phyloP scores from a whole-genome alignment of 2,113 vertebrate genomes.

The Chunga burmeisteri region DNA sequence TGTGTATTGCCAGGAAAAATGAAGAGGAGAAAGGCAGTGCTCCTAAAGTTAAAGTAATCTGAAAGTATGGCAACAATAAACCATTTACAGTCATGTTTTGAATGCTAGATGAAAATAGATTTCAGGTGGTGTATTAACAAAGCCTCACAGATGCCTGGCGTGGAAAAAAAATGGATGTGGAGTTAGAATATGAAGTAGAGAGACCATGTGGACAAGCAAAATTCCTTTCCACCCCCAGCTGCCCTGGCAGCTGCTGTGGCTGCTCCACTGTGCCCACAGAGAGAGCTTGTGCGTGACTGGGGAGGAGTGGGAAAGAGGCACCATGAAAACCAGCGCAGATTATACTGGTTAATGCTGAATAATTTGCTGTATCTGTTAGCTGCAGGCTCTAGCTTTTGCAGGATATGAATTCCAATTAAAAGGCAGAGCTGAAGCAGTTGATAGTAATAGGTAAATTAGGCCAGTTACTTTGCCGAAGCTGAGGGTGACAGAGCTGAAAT shows the following conservation, averaged over 20 bases:
- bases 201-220: not conserved
- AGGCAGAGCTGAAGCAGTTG: not conserved
- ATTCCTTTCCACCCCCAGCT: not conserved
- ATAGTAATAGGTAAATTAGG: not conserved
- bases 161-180: not conserved
- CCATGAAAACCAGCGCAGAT: not conserved
- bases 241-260: not conserved
- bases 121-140: slow-evolving; percentile 18
- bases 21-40: slow-evolving; percentile 18
- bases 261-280: not conserved
- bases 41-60: slow-evolving; percentile 47
- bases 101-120: slow-evolving; percentile 49
- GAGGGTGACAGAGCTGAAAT: not conserved
- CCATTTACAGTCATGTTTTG: slow-evolving; percentile 35
- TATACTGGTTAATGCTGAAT: not conserved
- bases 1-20: slow-evolving; percentile 39
- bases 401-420: slow-evolving; percentile 6
- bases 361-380: slow-evolving; percentile 29
- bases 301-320: not conserved
- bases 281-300: not conserved
- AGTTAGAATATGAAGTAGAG: not conserved
- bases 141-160: not conserved
- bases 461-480: not conserved
- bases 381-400: not conserved
- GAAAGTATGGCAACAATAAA: slow-evolving; percentile 43